phyloP scores from a whole-genome alignment of 2,888 invertebrate species.

The Gibbula magus region DNA sequence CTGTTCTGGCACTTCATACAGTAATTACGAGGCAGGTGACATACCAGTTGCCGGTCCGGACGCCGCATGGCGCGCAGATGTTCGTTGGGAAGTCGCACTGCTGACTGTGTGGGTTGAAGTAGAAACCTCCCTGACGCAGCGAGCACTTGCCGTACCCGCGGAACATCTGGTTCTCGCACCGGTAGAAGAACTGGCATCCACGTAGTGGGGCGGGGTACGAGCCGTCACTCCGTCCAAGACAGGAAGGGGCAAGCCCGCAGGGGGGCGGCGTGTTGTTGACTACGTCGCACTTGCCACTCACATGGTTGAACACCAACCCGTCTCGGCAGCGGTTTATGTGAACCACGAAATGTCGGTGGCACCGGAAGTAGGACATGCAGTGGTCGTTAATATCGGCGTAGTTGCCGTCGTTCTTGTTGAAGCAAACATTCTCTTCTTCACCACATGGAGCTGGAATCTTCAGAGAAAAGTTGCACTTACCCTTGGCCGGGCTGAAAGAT shows the following conservation, averaged over 20 bases:
- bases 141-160: conserved; percentile 30
- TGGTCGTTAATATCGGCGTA: conserved; percentile 25
- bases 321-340: conserved; percentile 11
- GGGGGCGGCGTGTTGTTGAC: conserved; percentile 25
- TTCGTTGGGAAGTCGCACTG: conserved; percentile 33
- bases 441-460: conserved; percentile 23
- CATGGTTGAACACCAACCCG: conserved; percentile 30
- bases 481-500: conserved; percentile 46
- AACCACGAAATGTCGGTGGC: conserved; percentile 24
- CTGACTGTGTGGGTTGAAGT: conserved; percentile 27
- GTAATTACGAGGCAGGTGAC: not conserved
- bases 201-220: conserved; percentile 23
- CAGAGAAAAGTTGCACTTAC: conserved; percentile 37
- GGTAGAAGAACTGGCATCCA: conserved; percentile 28
- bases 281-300: conserved; percentile 18
- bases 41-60: conserved; percentile 22
- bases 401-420: conserved; percentile 17
- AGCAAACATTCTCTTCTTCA: conserved; percentile 14
- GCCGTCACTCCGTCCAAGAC: conserved; percentile 23
- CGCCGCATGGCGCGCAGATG: conserved; percentile 31
- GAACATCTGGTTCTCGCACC: conserved; percentile 23
- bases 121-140: conserved; percentile 29
- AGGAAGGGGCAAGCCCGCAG: conserved; percentile 30
- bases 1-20: not conserved
- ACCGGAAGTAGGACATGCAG: conserved; percentile 25